Base-by-base conservation (phyloP, 1,140 invertebrate species). In the Paracyclopina nana region DNA sequence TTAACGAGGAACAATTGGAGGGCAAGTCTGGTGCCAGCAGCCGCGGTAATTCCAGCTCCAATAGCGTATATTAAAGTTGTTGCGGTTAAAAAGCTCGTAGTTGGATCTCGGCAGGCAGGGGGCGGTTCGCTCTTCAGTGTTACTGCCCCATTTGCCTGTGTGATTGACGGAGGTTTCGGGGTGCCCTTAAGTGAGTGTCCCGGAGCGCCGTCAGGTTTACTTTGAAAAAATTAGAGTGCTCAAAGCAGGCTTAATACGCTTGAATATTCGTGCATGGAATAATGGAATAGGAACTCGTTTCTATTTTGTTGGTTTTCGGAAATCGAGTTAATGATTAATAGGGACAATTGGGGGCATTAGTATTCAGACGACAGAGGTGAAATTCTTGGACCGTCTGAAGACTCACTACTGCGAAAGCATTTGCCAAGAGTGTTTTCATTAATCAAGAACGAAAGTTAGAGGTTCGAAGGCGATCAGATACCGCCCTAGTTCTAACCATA, bases 11-110 rank as follows among this genome's bases (percentile, higher is more conserved):
- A 60, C 71, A 56, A 75, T 80, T 81, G 78, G 77, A 82, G 79
- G 79, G 79, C 78, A 84, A 84, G 79, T 83, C 79, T 80, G 77
- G 76, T 80, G 77, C 77, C 77, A 80, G 79, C 78, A 78, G 76
- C 76, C 68, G 79, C 79, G 79, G 79, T 81, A 82, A 83, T 78
- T 81, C 78, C 78, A 80, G 77, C 79, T 81, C 76, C 77, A 78
- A 77, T 77, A 80, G 77, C 77, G 75, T 80, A 82, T 80, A 81
- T 77, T 79, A 78, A 79, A 75, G 73, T 78, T 78, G 75, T 76
- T 80, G 77, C 73, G 70, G 75, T 57, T 57, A 55, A 57, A 57
- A 57, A 55, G 56, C 52, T 57, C 56, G 56, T 57, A 56, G 50
- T 58, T 56, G 50, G 44, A 57, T 34, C 28, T 57, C 29, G 20